Percentiles rank a stretch among this genome's conserved stretches.
Conservation (phyloP, 1,140 invertebrate genomes). For the Condylostylus longicornis region DNA sequence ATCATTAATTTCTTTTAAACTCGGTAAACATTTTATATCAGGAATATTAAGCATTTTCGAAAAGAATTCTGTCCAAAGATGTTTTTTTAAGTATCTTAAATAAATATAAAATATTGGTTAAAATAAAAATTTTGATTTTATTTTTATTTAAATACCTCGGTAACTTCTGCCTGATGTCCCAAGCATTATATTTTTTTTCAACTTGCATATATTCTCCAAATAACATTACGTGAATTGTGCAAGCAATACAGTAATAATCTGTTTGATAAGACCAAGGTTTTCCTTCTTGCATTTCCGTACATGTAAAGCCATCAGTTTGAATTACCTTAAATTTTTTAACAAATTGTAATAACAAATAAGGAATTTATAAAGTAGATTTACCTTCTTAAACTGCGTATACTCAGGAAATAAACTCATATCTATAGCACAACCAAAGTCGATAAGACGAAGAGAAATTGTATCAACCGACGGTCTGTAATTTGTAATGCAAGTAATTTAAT, state of each 20-base stretch:
- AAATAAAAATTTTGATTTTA: not conserved
- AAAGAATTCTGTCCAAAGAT: slow-evolving; percentile 51
- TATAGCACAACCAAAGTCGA: slow-evolving; percentile 78
- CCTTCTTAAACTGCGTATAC: slow-evolving; percentile 60
- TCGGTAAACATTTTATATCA: slow-evolving; percentile 45
- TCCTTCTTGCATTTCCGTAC: slow-evolving; percentile 75
- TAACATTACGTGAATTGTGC: slow-evolving; percentile 71
- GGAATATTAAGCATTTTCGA: slow-evolving; percentile 50
- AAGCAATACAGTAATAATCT: slow-evolving; percentile 77
- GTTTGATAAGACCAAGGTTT: slow-evolving; percentile 87
- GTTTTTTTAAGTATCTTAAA: slow-evolving; percentile 44
- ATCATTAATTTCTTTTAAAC: slow-evolving; percentile 44
- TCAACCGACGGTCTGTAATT: slow-evolving; percentile 45
- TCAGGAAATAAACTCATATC: slow-evolving; percentile 75
- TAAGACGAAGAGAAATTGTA: slow-evolving; percentile 68
- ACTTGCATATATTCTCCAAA: slow-evolving; percentile 78
- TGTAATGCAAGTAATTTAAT: slow-evolving; percentile 40
- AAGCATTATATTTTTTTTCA: slow-evolving; percentile 19
- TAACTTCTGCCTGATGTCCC: slow-evolving; percentile 45
- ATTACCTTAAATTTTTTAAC: slow-evolving; percentile 11
- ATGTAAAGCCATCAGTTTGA: slow-evolving; percentile 61
- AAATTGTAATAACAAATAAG: not conserved
- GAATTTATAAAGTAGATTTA: slow-evolving; percentile 7
- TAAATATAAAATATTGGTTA: not conserved
- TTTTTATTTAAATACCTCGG: slow-evolving; percentile 23